These are phyloP conservation scores for Thereva unica DNA, from an alignment of 2,888 invertebrate species.

Conservation along the genomic window DNA sequence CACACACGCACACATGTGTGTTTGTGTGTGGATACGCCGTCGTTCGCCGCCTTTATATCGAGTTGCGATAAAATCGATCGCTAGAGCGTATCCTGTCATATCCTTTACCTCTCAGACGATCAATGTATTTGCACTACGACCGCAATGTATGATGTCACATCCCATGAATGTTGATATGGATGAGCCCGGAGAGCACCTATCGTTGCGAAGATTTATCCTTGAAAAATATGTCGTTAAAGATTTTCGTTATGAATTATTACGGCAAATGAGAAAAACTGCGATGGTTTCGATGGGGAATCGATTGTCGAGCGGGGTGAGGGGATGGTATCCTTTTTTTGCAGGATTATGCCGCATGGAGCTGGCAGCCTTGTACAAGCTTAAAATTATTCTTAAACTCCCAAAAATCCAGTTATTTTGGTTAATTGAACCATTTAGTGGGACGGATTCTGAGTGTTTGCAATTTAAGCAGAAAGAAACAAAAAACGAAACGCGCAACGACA, in stretches of 20 bases:
- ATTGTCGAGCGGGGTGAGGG: too few species aligned
- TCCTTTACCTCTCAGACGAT: constrained; percentile 18
- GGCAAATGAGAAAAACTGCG: constrained; percentile 19
- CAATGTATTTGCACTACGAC: constrained; percentile 32
- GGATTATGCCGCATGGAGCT: too few species aligned
- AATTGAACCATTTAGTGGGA: too few species aligned
- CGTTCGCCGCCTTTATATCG: constrained; percentile 12
- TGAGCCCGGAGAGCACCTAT: constrained; percentile 20
- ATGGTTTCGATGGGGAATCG: constrained; percentile 5
- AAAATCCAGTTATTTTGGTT: too few species aligned
- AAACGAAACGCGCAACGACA: too few species aligned
- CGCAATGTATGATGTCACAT: constrained; percentile 42
- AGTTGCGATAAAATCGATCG: constrained; percentile 33
- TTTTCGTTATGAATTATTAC: constrained; percentile 29
- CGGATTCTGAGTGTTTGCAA: too few species aligned
- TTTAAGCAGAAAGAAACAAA: too few species aligned
- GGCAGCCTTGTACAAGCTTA: too few species aligned
- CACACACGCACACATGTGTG: constrained; percentile 18
- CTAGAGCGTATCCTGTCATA: constrained; percentile 29
- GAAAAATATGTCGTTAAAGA: constrained; percentile 22
- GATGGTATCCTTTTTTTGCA: too few species aligned
- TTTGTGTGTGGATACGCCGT: neutral
- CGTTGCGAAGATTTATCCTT: constrained; percentile 25
- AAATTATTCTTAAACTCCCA: too few species aligned
- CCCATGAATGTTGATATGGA: constrained; percentile 45